Base-by-base conservation (phyloP, 2,888 invertebrate species). In the Lasioglossum leucozonium region DNA sequence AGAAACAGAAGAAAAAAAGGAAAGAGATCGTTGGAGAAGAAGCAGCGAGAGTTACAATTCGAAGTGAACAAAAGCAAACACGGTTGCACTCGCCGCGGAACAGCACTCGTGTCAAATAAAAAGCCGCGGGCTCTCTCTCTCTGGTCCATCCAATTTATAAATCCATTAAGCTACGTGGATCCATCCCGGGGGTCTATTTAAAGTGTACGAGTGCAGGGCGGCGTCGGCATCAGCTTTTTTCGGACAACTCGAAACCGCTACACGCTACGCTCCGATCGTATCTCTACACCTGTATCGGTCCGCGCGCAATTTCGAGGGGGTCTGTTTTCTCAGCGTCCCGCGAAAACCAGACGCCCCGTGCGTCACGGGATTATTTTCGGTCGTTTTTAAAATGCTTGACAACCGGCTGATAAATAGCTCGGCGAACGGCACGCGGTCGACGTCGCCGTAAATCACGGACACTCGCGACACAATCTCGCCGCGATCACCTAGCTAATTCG, bases 311-410 rank as follows among this genome's bases (percentile, higher is more conserved):
- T 81, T 55, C 76, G 37, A 51, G 73, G 78, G 77, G 78, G 26
- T 37, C 79, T 78, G 78, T 84, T 86, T 75, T 73, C 82, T 67
- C 58, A n/a, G n/a, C 80, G 71, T 77, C 81, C 51, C 51, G 71
- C 42, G 78, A 85, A 82, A 86, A 75, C 86, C 88, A 89, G 88
- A 89, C 83, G 81, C 82, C 86, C 77, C 72, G 71, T 81, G 85
- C 89, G 89, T 88, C 89, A 89, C 69, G 34, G 34, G 85, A 88
- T 90, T 90, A 90, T 90, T 90, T 90, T 86, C 73, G 72, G 83
- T 79, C 85, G 79, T 77, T 90, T 88, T 85, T 75, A 82, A 82
- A 82, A 77, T 78, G 76, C 88, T 85, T 87, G 87, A 88, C 87
- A 84, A 75, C 47, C 80, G 81, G 72, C 71, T 34, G 67, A 67